Evolutionary conservation across 2,797 vertebrate species (phyloP), one percentile per base, ranked within the genome.

Genomic region (Poeciliopsis turneri): DNA sequence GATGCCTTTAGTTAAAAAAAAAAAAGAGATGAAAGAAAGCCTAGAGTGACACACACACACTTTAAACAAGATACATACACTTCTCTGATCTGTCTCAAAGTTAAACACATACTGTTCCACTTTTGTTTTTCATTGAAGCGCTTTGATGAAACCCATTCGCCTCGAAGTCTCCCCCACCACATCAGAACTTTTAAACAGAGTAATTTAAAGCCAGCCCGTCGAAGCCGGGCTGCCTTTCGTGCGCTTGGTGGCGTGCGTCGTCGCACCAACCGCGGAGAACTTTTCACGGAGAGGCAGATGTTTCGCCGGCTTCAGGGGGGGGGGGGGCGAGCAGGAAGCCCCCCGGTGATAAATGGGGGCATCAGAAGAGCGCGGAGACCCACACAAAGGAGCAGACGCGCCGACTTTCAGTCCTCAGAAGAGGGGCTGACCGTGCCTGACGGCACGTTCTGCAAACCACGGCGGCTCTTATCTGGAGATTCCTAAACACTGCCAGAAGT

Each of bases 231-330:
- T 45, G 66, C 69, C 59, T 84, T 59, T 76, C 73, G 28, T 69
- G 41, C 68, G 72, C 78, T 86, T 39, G 1, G 71, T 2, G 45
- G 76, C 78, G 73, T 87, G 77, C 86, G 83, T 51, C 86, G 83
- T 51, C 77, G 30, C 69, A 79, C 70, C 85, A 75, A 80, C 0
- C 46, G 18, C 66, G 20, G 71, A 76, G 69, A 78, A 80, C 73
- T 66, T 25, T 41, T 90, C 85, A 89, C 88, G 88, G 80, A 70
- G 84, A 93, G 91, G 94, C 89, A 85, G 90, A 95, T 94, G 88
- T 89, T 88, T 41, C 39, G 82, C 87, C 87, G 86, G 76, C 75
- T 36, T 68, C 57, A 84, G 23, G 82, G 78, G 39, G 6, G 81
- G 82, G 88, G 82, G 78, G 39, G 7, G 81, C 82, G 88, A 84